Evolutionary conservation across 1,140 invertebrate genomes (phyloP).

Genomic region (Sitodiplosis mosellana): DNA sequence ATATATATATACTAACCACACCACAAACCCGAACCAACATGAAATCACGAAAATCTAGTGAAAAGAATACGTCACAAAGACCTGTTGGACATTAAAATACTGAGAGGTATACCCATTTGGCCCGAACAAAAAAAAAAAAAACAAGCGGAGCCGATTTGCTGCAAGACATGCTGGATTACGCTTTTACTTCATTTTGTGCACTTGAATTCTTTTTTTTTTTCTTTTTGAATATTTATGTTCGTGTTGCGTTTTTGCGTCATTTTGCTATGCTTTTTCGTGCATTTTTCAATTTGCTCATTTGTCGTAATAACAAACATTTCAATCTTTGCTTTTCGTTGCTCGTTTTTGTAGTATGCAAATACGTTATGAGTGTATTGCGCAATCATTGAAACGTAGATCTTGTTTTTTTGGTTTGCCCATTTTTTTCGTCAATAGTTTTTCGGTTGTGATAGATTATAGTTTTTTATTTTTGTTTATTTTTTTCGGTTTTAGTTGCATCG

Average conservation of each 20-base stretch:
- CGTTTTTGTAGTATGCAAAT: no score
- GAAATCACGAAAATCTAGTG: conserved; percentile 2
- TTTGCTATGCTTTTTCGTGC: neutral
- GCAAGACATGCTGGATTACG: no score
- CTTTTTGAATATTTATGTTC: neutral
- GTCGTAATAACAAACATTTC: no score
- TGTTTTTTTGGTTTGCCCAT: neutral
- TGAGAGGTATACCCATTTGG: conserved; percentile 19
- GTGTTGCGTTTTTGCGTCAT: no score
- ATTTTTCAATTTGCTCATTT: neutral
- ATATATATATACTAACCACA: conserved; percentile 3
- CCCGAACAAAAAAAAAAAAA: no score
- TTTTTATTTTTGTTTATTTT: no score
- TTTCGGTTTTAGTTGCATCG: no score
- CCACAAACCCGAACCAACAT: neutral
- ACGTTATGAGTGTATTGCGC: no score
- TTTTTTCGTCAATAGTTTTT: neutral
- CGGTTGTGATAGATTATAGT: neutral
- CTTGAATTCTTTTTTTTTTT: neutral
- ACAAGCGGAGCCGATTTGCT: neutral
- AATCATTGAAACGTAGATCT: neutral
- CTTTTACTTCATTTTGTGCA: neutral
- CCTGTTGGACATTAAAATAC: conserved; percentile 25
- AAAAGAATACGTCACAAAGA: conserved; percentile 19
- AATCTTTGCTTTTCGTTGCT: no score